phyloP scores from a whole-genome alignment of 2,113 vertebrate species.

The Zootoca vivipara region DNA sequence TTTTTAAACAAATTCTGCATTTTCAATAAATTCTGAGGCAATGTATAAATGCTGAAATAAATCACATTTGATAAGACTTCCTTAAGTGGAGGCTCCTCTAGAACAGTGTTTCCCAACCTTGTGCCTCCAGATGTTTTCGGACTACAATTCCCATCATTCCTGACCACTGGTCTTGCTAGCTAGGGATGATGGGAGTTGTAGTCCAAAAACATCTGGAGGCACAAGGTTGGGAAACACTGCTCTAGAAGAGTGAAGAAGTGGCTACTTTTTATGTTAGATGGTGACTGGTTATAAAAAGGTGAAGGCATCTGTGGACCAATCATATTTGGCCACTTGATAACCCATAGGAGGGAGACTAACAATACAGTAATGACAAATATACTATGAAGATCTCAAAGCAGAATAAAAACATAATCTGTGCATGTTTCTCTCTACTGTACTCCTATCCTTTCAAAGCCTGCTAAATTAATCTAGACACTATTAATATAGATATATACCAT shows the following conservation, averaged over 20 bases:
- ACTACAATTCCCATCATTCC: too few relatives aligned
- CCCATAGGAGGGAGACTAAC: not conserved
- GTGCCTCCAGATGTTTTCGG: too few relatives aligned
- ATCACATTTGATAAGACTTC: not conserved
- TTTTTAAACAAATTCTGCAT: too few relatives aligned
- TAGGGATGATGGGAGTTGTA: too few relatives aligned
- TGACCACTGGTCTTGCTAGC: too few relatives aligned
- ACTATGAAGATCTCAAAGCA: not conserved
- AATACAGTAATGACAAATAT: not conserved
- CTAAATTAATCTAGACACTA: not conserved
- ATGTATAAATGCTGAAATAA: not conserved
- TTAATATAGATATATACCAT: too few relatives aligned
- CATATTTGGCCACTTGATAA: not conserved
- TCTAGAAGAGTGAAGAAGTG: not conserved
- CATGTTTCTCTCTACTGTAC: not conserved
- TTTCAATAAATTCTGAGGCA: not conserved
- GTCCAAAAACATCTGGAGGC: too few relatives aligned
- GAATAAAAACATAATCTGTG: not conserved
- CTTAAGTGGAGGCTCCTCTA: not conserved
- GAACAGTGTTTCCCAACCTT: too few relatives aligned
- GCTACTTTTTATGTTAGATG: not conserved
- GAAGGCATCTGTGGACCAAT: not conserved
- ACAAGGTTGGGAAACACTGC: too few relatives aligned
- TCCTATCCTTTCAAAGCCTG: not conserved
- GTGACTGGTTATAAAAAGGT: not conserved